phyloP scores from a whole-genome alignment of 2,888 invertebrate genomes.

The Ornithoptera alexandrae region DNA sequence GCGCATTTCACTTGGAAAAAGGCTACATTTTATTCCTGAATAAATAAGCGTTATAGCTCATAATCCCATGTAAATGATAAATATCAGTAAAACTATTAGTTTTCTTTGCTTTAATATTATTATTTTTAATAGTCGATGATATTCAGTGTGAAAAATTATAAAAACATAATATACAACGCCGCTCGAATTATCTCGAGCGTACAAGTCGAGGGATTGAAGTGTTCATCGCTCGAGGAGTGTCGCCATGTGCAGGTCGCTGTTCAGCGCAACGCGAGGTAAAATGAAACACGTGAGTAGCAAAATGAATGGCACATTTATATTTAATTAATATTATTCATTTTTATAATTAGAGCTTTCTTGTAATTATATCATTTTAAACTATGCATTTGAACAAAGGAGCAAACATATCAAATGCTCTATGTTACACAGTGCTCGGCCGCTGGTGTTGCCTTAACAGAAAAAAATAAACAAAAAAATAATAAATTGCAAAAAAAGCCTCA shows the following conservation, averaged over 20 bases:
- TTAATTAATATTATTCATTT: conserved; percentile 81
- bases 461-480: conserved; percentile 43
- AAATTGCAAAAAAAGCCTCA: conserved; percentile 58
- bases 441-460: conserved; percentile 48
- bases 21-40: too few species aligned
- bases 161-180: too few species aligned
- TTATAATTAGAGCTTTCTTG: conserved; percentile 79
- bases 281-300: conserved; percentile 78
- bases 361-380: conserved; percentile 70
- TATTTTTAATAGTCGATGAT: too few species aligned
- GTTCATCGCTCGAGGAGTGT: too few species aligned
- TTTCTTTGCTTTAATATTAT: too few species aligned
- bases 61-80: too few species aligned
- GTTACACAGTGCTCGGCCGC: conserved; percentile 52
- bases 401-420: conserved; percentile 61
- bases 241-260: not conserved
- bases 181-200: too few species aligned
- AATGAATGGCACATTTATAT: conserved; percentile 81
- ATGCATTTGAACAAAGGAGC: conserved; percentile 68
- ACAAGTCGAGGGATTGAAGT: too few species aligned
- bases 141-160: too few species aligned
- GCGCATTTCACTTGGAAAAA: too few species aligned
- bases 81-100: too few species aligned
- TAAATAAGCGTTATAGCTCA: too few species aligned
- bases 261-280: conserved; percentile 38